phyloP scores from a whole-genome alignment of 2,888 invertebrate species.

The Trissolcus brochymenae region DNA sequence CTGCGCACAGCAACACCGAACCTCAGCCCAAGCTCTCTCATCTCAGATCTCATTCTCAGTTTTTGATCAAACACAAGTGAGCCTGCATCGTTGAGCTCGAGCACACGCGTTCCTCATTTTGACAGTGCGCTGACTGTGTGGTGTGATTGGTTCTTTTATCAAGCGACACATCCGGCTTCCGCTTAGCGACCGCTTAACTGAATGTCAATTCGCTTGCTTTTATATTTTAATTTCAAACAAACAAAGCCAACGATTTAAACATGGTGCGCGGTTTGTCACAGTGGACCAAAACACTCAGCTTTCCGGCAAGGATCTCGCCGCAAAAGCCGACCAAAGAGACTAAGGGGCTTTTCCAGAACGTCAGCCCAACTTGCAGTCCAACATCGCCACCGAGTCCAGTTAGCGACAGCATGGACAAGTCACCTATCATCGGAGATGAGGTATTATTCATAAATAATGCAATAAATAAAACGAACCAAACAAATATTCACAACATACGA shows the following conservation, averaged over 20 bases:
- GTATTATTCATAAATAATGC: slow-evolving; percentile 56
- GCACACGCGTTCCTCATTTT: slow-evolving; percentile 10
- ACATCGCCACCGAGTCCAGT: slow-evolving; percentile 73
- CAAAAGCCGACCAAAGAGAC: slow-evolving; percentile 86
- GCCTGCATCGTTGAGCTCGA: slow-evolving; percentile 7
- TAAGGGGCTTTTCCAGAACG: slow-evolving; percentile 70
- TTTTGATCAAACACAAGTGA: slow-evolving; percentile 34
- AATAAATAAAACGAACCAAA: background rate
- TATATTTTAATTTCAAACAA: background rate
- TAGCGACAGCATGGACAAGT: slow-evolving; percentile 72
- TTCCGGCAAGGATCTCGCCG: slow-evolving; percentile 89
- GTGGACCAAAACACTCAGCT: slow-evolving; percentile 94
- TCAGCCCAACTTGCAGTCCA: slow-evolving; percentile 77
- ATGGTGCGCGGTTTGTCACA: slow-evolving; percentile 93
- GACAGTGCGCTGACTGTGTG: slow-evolving; percentile 35
- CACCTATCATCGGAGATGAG: slow-evolving; percentile 73
- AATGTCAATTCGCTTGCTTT: slow-evolving; percentile 19
- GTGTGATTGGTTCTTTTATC: slow-evolving; percentile 37
- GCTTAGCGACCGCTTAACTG: slow-evolving; percentile 37
- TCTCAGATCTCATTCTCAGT: slow-evolving; percentile 41
- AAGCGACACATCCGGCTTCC: slow-evolving; percentile 32
- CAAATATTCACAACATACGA: too few relatives aligned
- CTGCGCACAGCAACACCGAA: slow-evolving; percentile 31
- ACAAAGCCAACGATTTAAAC: slow-evolving; percentile 34
- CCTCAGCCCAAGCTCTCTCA: slow-evolving; percentile 16